phyloP scores from a whole-genome alignment of 1,140 invertebrate genomes.

The Tribolium madens region DNA sequence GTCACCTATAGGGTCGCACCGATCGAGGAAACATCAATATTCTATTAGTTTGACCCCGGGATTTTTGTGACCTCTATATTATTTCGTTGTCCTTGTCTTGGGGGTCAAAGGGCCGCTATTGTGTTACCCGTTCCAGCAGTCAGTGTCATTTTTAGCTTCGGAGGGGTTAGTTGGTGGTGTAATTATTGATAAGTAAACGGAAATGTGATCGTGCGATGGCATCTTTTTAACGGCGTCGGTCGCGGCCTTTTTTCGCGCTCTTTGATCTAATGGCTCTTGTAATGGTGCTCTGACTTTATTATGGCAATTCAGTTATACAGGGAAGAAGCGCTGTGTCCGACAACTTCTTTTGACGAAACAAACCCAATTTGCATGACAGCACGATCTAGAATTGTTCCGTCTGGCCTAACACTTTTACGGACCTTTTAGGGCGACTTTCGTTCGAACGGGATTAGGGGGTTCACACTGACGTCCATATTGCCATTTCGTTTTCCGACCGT shows the following conservation, averaged over 20 bases:
- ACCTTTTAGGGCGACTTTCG: constrained; percentile 2
- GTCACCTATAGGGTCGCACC: constrained; percentile 17
- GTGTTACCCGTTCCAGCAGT: neutral
- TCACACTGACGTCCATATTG: neutral
- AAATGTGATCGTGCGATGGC: constrained; percentile 12
- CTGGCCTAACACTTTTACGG: neutral
- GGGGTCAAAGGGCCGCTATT: constrained; percentile 19
- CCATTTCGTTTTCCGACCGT: neutral
- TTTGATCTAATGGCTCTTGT: constrained; percentile 28
- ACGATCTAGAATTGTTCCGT: neutral
- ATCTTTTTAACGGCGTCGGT: constrained; percentile 8
- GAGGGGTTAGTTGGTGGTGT: neutral
- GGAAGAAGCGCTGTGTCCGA: constrained; percentile 40
- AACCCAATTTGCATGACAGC: constrained; percentile 46
- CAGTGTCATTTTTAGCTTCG: neutral
- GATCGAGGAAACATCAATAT: constrained; percentile 41
- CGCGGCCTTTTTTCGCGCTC: constrained; percentile 6
- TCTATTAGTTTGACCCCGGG: constrained; percentile 38
- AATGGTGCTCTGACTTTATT: constrained; percentile 36
- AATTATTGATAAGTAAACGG: constrained; percentile 31
- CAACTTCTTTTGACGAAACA: constrained; percentile 43
- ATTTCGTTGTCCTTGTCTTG: neutral
- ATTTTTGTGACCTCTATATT: constrained; percentile 27
- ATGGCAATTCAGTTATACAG: constrained; percentile 40
- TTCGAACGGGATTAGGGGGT: neutral